phyloP scores from a whole-genome alignment of 2,888 invertebrate species.

The Cantharis lateralis region DNA sequence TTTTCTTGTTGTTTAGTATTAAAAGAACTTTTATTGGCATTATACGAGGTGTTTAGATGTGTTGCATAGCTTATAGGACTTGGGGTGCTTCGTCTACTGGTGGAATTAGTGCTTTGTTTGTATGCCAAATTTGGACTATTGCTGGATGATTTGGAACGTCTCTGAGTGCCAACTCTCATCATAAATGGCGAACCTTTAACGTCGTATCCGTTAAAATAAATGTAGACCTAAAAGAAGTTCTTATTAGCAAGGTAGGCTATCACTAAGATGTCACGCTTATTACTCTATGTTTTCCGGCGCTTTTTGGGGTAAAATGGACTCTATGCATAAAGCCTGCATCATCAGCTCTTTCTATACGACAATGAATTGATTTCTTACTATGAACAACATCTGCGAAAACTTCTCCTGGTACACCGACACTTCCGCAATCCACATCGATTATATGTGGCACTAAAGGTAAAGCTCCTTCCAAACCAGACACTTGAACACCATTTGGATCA shows the following conservation, averaged over 20 bases:
- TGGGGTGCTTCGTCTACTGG: slow-evolving; percentile 46
- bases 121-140: slow-evolving; percentile 54
- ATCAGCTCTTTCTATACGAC: slow-evolving; percentile 79
- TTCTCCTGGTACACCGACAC: slow-evolving; percentile 84
- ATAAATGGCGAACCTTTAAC: slow-evolving; percentile 88
- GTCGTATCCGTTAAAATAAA: slow-evolving; percentile 89
- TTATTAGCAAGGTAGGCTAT: not conserved
- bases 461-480: slow-evolving; percentile 80
- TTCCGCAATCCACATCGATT: slow-evolving; percentile 73
- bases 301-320: slow-evolving; percentile 79
- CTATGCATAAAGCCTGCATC: slow-evolving; percentile 69
- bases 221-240: slow-evolving; percentile 68
- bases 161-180: slow-evolving; percentile 79
- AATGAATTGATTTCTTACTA: slow-evolving; percentile 82
- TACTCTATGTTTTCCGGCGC: slow-evolving; percentile 78
- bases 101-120: slow-evolving; percentile 50
- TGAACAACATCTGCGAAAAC: slow-evolving; percentile 89
- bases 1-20: slow-evolving; percentile 31
- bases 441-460: slow-evolving; percentile 85
- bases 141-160: slow-evolving; percentile 63
- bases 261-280: slow-evolving; percentile 28
- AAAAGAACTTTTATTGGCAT: slow-evolving; percentile 38
- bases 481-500: slow-evolving; percentile 88
- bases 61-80: slow-evolving; percentile 41
- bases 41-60: slow-evolving; percentile 35